Evolutionary conservation across 2,888 invertebrate species (phyloP).

Genomic region (Drosophila multiciliata): DNA sequence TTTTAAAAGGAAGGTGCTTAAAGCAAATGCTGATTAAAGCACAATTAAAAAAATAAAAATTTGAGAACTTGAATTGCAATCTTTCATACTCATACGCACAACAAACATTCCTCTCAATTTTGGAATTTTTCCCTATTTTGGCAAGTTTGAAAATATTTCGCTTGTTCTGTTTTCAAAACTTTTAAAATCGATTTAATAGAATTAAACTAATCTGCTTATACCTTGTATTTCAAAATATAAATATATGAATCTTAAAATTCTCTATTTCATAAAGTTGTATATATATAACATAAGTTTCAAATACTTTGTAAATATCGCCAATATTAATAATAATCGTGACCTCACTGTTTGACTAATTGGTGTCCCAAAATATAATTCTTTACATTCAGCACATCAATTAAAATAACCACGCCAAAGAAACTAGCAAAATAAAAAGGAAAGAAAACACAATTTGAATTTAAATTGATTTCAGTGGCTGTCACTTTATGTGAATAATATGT

Average conservation of each 20-base stretch:
- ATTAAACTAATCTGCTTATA: not conserved
- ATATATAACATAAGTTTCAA: not conserved
- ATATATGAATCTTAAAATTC: not conserved
- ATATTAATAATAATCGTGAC: constrained; percentile 2
- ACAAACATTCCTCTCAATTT: not conserved
- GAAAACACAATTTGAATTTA: constrained; percentile 17
- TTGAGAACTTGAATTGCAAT: not conserved
- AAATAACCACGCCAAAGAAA: constrained; percentile 17
- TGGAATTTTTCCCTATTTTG: too few relatives aligned
- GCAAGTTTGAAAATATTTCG: too few relatives aligned
- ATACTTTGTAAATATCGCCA: not conserved
- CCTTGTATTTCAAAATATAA: not conserved
- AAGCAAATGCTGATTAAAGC: not conserved
- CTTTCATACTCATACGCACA: not conserved
- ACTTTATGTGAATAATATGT: constrained; percentile 25
- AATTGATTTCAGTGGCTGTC: constrained; percentile 60
- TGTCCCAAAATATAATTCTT: constrained; percentile 14
- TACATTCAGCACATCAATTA: constrained; percentile 24
- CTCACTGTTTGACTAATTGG: not conserved
- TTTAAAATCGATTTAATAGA: not conserved
- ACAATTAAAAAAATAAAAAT: not conserved
- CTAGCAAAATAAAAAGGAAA: constrained; percentile 3
- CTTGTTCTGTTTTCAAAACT: not conserved
- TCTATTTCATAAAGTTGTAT: not conserved
- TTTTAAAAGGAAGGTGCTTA: not conserved